Base-by-base conservation (phyloP, 2,113 vertebrate species). In the Gyps fulvus region DNA sequence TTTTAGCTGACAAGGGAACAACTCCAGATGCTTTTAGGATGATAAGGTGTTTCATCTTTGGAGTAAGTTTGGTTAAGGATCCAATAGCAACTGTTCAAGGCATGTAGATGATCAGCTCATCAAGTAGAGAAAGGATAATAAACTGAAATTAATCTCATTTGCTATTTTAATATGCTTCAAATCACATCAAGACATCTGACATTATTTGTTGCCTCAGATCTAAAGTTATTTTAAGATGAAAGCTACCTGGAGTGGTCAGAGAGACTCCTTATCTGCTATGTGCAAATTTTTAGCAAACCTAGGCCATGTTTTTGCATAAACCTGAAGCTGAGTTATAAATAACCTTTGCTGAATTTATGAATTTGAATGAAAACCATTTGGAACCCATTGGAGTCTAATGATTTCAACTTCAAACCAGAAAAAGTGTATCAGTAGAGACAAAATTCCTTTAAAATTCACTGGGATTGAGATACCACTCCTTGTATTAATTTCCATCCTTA, bases 181-280 rank as follows among this genome's bases (percentile, higher is more conserved):
- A 91, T 71, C 80, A 72, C 52, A 78, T 92, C 26, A 65, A 83
- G 70, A 59, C n/a, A 91, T 58, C 77, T 93, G 86, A 85, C 29
- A 72, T 70, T 62, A 74, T 94, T 86, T 85, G 27, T 90, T 92
- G 42, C 61, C 40, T 81, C 71, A 86, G 73, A 88, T 69, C 25
- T 89, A 40, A 93, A 77, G 32, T 45, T 83, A 63, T 77, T 93
- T 94, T 74, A 92, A 89, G 73, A 95, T 83, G 70, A 95, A 96
- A 94, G 25, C 21, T 91, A 88, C 62, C 50, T 93, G 63, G 26
- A 87, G 57, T 55, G 26, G 52, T 93, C 89, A 82, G 65, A 88
- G 31, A 71, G 26, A 55, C 14, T 66, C 66, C 69, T 94, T 83
- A 87, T 89, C 91, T 55, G 27, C 54, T 66, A 3, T 77, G 62